Conservation (phyloP, 2,113 vertebrate genomes). For the Dolichallabes microphthalmus region DNA sequence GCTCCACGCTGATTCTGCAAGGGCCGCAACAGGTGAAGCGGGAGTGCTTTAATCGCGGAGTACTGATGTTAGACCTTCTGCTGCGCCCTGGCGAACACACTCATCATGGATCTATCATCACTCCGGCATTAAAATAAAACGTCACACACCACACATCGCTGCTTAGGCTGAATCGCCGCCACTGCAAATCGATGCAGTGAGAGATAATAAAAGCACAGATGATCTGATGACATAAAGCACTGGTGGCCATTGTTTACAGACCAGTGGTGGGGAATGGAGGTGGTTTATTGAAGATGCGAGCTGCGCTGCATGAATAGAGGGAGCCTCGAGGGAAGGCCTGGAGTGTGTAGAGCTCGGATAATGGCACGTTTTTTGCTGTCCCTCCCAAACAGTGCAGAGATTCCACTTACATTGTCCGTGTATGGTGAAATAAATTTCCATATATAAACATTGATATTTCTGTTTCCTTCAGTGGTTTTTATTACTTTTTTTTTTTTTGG, state of each 20-base stretch:
- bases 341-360: conserved; percentile 14
- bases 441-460: not conserved
- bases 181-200: conserved; percentile 34
- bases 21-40: not conserved
- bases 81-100: conserved; percentile 24
- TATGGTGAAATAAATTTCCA: not conserved
- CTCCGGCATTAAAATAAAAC: not conserved
- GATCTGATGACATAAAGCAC: conserved; percentile 12
- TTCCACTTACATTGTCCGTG: not conserved
- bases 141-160: not conserved
- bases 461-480: not conserved
- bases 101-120: conserved; percentile 27
- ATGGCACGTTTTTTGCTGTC: not conserved
- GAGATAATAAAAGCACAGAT: conserved; percentile 35
- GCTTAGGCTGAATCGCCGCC: conserved; percentile 5
- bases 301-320: conserved; percentile 9
- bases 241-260: conserved; percentile 10
- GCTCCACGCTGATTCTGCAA: conserved; percentile 7
- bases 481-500: not conserved
- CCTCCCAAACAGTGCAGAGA: conserved; percentile 1
- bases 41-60: conserved; percentile 24
- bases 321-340: conserved; percentile 27
- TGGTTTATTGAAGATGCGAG: not conserved
- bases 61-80: conserved; percentile 19
- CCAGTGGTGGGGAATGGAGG: not conserved